Conservation (phyloP, 2,113 vertebrate species). For the Hymenochirus boettgeri region DNA sequence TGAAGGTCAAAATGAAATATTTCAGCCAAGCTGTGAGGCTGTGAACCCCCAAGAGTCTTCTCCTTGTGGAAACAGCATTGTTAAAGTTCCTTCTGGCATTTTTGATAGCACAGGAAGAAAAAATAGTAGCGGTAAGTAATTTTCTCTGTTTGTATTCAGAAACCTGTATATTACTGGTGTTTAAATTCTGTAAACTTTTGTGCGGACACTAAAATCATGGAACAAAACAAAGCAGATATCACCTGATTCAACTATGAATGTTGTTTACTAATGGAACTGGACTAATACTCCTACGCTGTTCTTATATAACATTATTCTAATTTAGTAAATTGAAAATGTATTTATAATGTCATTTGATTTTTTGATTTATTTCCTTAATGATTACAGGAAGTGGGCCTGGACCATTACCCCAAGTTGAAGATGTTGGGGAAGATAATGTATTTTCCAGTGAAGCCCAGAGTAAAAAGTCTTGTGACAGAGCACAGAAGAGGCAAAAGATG, state of each 20-base stretch:
- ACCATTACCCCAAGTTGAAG: conserved; percentile 65
- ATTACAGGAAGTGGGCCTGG: conserved; percentile 59
- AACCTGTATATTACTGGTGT: neutral
- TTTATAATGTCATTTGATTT: too few relatives aligned
- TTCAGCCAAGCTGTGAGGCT: conserved; percentile 52
- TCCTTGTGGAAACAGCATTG: conserved; percentile 74
- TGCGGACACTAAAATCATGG: neutral
- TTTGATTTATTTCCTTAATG: neutral
- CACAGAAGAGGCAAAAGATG: conserved; percentile 76
- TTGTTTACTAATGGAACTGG: too few relatives aligned
- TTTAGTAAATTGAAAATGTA: too few relatives aligned
- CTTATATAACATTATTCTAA: too few relatives aligned
- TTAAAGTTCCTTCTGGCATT: conserved; percentile 78
- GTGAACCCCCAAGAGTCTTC: conserved; percentile 54
- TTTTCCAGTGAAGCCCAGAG: conserved; percentile 57
- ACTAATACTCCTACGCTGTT: too few relatives aligned
- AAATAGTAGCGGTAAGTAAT: conserved; percentile 69
- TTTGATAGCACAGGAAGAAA: conserved; percentile 66
- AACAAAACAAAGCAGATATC: neutral
- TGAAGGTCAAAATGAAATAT: conserved; percentile 55
- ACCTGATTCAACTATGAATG: too few relatives aligned
- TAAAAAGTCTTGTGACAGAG: conserved; percentile 58
- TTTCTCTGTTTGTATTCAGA: neutral
- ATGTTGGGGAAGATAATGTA: conserved; percentile 61
- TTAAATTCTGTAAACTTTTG: neutral